Evolutionary conservation across 2,797 vertebrate species (phyloP), one percentile per base, ranked within the genome.

Genomic region (Scomberomorus guttatus): DNA sequence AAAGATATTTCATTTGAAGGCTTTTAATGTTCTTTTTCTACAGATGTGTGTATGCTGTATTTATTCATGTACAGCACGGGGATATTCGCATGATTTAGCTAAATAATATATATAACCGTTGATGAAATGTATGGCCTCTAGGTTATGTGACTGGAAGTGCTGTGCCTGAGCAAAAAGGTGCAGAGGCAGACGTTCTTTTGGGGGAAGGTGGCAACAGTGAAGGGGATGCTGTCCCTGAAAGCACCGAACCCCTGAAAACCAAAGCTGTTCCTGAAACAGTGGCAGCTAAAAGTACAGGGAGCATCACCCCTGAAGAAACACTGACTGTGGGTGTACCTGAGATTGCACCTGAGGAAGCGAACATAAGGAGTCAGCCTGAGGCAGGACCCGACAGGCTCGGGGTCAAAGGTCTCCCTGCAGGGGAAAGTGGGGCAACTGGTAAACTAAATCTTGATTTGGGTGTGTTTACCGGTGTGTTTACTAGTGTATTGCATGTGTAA

Each of bases 141-240:
- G 89, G 89, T 91, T 92, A 87, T 88, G 71, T 92, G 80, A 91
- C 90, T 73, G 92, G 89, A 67, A 82, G 67, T 67, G 83, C 83
- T 70, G 79, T 83, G 46, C 88, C 84, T 81, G 88, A 89, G 60
- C 84, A 89, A 72, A 91, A 80, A 71, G 73, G 57, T 66, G 50
- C 85, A 72, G 88, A 81, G 75, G 55, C 80, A 66, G 85, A 91
- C 13, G 61, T 67, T 82, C 22, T 72, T 77, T 72, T 85, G 52
- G 88, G 77, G 64, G 32, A 77, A 61, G 85, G 84, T 14, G 29
- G 54, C 44, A 24, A 54, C 12, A 2, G 46, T 55, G 86, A 86
- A 5, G 75, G 80, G 81, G 75, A 39, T 0, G 57, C 44, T 52
- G 82, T 27, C 68, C 75, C 82, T 29, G 70, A 86, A 72, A 84